phyloP scores from a whole-genome alignment of 2,888 invertebrate genomes.

The Limnephilus lunatus region DNA sequence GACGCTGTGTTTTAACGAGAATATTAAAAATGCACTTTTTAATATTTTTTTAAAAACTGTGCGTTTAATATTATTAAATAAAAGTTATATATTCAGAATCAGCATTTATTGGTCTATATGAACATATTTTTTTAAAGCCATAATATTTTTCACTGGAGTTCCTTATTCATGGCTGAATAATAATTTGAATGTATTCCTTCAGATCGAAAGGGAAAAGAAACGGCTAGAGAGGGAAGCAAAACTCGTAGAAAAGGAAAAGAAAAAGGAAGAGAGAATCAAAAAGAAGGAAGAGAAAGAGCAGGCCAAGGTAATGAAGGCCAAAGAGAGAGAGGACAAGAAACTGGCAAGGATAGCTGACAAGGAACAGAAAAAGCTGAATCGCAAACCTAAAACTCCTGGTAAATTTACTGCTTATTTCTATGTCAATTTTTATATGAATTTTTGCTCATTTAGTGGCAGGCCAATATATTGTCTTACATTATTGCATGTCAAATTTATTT shows the following conservation, averaged over 20 bases:
- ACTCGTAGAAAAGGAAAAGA: slow-evolving; percentile 75
- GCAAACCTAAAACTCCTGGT: slow-evolving; percentile 68
- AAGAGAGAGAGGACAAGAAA: slow-evolving; percentile 75
- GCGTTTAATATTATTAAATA: too few species aligned
- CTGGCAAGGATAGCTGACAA: slow-evolving; percentile 72
- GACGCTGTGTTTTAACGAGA: too few species aligned
- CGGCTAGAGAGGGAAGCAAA: slow-evolving; percentile 77
- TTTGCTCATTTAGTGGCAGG: not conserved
- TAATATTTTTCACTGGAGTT: too few species aligned
- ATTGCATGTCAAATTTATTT: too few species aligned
- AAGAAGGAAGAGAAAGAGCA: slow-evolving; percentile 76
- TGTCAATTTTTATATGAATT: not conserved
- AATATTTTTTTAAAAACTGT: too few species aligned
- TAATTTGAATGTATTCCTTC: not conserved
- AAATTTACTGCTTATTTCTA: not conserved
- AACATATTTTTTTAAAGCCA: too few species aligned
- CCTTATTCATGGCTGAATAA: not conserved
- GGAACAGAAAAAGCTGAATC: slow-evolving; percentile 70
- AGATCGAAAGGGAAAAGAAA: slow-evolving; percentile 76
- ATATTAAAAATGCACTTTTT: too few species aligned
- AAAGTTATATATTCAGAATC: too few species aligned
- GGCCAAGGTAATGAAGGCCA: slow-evolving; percentile 74
- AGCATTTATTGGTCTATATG: too few species aligned
- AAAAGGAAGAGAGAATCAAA: slow-evolving; percentile 74
- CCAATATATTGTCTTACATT: not conserved